Evolutionary conservation across 92 coral and sea anemone species (phyloP), one percentile per base, ranked within the genome.

Genomic region (Zoanthus sociatus): DNA sequence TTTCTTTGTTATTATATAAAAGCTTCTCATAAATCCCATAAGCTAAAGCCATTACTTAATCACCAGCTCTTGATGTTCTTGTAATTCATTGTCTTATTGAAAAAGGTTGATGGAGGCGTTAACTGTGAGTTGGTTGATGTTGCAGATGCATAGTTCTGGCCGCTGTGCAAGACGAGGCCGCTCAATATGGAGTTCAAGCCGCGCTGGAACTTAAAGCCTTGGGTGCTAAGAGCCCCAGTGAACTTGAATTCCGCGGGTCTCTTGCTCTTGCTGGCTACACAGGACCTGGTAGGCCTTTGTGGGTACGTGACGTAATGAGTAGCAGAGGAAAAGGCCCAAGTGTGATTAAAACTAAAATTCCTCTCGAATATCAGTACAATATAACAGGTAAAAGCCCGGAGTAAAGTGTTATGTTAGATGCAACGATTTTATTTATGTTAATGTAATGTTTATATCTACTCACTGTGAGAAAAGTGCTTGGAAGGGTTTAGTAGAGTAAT

Each of bases 111-210:
- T 16, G 7, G n/a, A 61, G 9, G 4, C 26, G 4, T 16, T 69
- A 6, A 13, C 26, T 5, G 31, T 4, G 3, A 77, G 21, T 11
- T 30, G 0, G 54, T 8, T 9, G 20, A n/a, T 50, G 18, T 77
- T 30, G 68, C 74, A 79, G 85, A 8, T 53, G 31, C 60, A 66
- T 79, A 42, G 85, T 79, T 4, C 13, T 79, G 70, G 85, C 46
- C 20, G 73, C 85, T 64, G 85, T 79, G 4, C 74, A 66, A 45
- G 85, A 79, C 12, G 85, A 79, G 20, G 85, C 73, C 33, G 64
- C 61, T 1, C 33, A 8, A 37, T n/a, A 79, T 45, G 75, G 55
- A 45, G 5, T 7, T 0, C 5, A 1, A 9, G 85, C 85, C 17
- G 56, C 9, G 21, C 10, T 18, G 16, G 30, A 20, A n/a, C 85